Base-by-base conservation (phyloP, 2,888 invertebrate species). In the Brenthis ino region DNA sequence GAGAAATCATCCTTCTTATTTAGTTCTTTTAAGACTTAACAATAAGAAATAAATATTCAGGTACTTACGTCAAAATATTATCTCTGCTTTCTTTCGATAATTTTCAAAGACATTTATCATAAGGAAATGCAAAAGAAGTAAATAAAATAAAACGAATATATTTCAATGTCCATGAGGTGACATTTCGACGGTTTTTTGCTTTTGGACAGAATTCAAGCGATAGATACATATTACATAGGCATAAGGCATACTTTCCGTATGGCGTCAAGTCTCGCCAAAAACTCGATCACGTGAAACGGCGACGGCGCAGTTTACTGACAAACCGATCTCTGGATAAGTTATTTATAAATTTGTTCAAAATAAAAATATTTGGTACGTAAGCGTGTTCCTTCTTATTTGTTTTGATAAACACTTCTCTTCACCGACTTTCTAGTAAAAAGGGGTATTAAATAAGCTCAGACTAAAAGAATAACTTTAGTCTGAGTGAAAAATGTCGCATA, bases 231-330 rank as follows among this genome's bases (percentile, higher is more conserved):
- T 4, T 14, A 33, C 28, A 13, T n/a, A n/a, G 28, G 50, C 28
- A 13, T 58, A 48, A 16, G 28, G 28, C 28, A 13, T 58, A 60
- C n/a, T 50, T 50, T 16, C 50, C 50, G 11, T 11, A 28, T 28
- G 60, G 60, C 60, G 48, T 60, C 1, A n/a, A 28, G 50, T n/a
- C 60, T 47, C 53, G 66, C 66, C 66, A 66, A 66, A 20, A 33
- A 66, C 55, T 5, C 8, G 13, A 13, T 54, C 54, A 58, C 58
- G 65, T 60, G 66, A 57, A 11, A 0, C 5, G 33, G 58, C 58
- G 28, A 33, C 60, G 60, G 33, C 60, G 60, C 48, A 60, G 16
- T 33, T 16, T 50, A 33, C n/a, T 16, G 50, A 60, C 50, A 33
- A 60, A 60, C 16, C 28, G 28, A 50, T 60, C 33, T 60, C 60